Evolutionary conservation across 92 coral and sea anemone species (phyloP), one percentile per base, ranked within the genome.

Genomic region (Epizoanthus stellaris): DNA sequence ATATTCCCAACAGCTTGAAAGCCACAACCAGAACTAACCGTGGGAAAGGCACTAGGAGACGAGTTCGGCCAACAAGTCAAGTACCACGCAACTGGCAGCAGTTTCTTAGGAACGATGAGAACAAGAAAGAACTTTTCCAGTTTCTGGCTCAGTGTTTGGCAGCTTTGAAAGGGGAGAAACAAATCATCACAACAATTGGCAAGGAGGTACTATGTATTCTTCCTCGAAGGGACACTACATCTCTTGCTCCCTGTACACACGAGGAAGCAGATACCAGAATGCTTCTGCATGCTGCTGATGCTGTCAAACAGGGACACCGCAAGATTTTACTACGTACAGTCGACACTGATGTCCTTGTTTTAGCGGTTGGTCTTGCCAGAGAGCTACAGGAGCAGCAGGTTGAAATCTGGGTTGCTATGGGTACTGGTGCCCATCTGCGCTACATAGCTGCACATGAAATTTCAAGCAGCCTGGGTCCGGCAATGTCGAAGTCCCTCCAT

Each of bases 251-350:
- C 25, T 83, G 87, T 59, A 83, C 73, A 40, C 87, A 87, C 34
- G 87, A 81, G 49, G 89, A 91, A 80, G 94, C 91, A 15, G 89
- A 91, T 65, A 88, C 89, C 1, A 73, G 85, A 38, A 91, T 88
- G 87, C 14, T 91, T 39, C 66, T 91, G 1, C 94, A 91, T 70
- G 75, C 47, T 6, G 85, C 82, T 9, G 76, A 87, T 72, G 89
- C 89, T 23, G 58, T 82, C 57, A 38, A 63, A 4, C 64, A 59
- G 21, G 91, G 94, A 8, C 76, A 82, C 38, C n/a, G 63, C 40
- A 87, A 59, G 20, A 75, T 91, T 39, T 13, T 75, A 10, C 52
- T 91, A 0, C 84, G 88, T 38, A 88, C 94, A 5, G 92, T 91
- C 8, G 92, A 88, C 81, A 88, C 91, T 3, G 92, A 88, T 70